These are phyloP conservation scores for Hypomecis atomaria DNA, from an alignment of 2,888 invertebrate species.

Conservation along the genomic window DNA sequence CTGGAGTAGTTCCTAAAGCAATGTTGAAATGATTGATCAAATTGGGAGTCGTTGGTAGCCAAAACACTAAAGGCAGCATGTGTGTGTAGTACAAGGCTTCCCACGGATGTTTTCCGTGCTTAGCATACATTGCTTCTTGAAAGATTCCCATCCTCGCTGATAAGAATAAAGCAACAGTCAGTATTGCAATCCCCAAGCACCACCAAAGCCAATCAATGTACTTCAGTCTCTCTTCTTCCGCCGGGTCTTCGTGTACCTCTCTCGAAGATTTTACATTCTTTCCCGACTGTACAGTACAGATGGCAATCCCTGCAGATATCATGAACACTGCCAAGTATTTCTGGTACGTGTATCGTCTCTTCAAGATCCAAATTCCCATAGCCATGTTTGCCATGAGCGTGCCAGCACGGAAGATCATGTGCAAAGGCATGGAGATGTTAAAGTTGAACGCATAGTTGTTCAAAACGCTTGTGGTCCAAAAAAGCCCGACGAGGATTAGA, in stretches of 20 bases:
- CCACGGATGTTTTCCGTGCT: conserved; percentile 95
- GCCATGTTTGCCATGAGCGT: conserved; percentile 98
- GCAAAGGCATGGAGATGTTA: conserved; percentile 98
- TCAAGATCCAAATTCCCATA: conserved; percentile 95
- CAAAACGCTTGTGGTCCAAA: conserved; percentile 95
- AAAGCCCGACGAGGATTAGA: conserved; percentile 92
- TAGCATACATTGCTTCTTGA: conserved; percentile 93
- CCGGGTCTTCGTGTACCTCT: conserved; percentile 71
- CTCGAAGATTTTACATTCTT: conserved; percentile 86
- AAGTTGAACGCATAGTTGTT: conserved; percentile 98
- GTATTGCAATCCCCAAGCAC: conserved; percentile 89
- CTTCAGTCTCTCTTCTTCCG: conserved; percentile 69
- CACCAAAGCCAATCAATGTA: conserved; percentile 85
- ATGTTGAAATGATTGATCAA: conserved; percentile 90
- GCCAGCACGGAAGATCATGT: conserved; percentile 99
- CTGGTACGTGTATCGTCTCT: conserved; percentile 90
- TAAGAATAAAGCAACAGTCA: conserved; percentile 94
- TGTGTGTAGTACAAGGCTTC: conserved; percentile 96
- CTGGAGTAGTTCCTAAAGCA: conserved; percentile 87
- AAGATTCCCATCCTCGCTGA: conserved; percentile 98
- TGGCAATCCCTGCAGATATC: conserved; percentile 95
- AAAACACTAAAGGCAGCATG: conserved; percentile 94
- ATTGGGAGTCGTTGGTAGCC: conserved; percentile 91
- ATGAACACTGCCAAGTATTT: conserved; percentile 96
- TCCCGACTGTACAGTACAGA: conserved; percentile 95